phyloP scores from a whole-genome alignment of 2,888 invertebrate species.

The Leucophora obtusa region DNA sequence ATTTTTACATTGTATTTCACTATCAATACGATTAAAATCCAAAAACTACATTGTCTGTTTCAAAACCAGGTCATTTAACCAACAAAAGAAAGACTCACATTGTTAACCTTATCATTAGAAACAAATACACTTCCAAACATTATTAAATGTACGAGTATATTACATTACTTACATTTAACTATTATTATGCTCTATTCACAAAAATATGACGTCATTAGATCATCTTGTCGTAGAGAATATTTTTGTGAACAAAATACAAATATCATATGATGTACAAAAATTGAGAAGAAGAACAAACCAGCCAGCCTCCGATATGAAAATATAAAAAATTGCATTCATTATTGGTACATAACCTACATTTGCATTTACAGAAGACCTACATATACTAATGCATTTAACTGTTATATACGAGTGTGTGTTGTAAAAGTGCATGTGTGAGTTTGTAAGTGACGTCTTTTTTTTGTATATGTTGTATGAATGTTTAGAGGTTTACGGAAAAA shows the following conservation, averaged over 20 bases:
- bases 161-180: neutral
- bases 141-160: conserved; percentile 8
- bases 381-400: conserved; percentile 8
- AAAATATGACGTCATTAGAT: conserved; percentile 54
- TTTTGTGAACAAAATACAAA: conserved; percentile 1
- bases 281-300: neutral
- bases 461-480: neutral
- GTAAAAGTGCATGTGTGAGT: neutral
- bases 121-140: neutral
- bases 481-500: neutral
- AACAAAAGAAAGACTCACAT: neutral
- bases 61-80: conserved; percentile 36
- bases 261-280: conserved; percentile 8
- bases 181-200: neutral
- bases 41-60: neutral
- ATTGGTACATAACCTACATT: conserved; percentile 64
- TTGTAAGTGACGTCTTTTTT: conserved; percentile 13
- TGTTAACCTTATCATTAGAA: conserved; percentile 1
- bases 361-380: conserved; percentile 27
- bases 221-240: neutral
- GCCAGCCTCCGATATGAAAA: conserved; percentile 1
- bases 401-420: conserved; percentile 13
- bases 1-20: neutral
- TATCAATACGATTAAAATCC: neutral
- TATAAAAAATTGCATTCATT: conserved; percentile 55